Percentiles rank a stretch among this genome's conserved stretches.
These are phyloP conservation scores for Nothoprocta perdicaria DNA, from an alignment of 2,113 vertebrate genomes.

Conservation along the genomic window DNA sequence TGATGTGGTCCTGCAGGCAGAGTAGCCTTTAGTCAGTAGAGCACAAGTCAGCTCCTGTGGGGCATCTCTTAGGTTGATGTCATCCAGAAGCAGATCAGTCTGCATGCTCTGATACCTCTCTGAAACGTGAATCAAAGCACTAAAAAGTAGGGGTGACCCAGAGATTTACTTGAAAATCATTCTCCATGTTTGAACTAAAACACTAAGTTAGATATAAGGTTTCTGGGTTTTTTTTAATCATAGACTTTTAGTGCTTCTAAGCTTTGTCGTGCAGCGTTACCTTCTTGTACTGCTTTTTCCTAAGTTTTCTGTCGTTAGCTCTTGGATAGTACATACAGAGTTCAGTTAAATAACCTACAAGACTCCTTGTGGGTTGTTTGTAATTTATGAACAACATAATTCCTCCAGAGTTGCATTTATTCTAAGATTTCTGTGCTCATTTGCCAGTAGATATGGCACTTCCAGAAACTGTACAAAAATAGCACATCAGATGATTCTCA, in stretches of 20 bases:
- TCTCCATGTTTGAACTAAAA: neutral
- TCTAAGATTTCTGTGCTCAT: neutral
- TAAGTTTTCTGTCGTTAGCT: neutral
- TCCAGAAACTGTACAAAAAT: neutral
- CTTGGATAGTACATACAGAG: neutral
- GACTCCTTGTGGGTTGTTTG: neutral
- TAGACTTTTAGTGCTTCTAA: neutral
- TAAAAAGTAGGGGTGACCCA: neutral
- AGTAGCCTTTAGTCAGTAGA: neutral
- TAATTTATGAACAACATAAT: neutral
- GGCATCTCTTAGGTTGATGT: neutral
- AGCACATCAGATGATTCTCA: neutral
- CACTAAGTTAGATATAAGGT: neutral
- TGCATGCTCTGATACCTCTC: neutral
- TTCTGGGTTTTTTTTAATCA: too few relatives aligned
- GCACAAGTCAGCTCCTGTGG: neutral
- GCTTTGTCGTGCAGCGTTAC: neutral
- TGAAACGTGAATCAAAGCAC: neutral
- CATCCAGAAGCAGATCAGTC: neutral
- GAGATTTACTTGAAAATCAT: neutral
- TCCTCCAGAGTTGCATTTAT: neutral
- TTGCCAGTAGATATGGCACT: neutral
- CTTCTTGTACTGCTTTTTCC: neutral
- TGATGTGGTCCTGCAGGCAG: neutral
- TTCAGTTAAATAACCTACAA: neutral